Conservation (phyloP, 2,113 vertebrate genomes). For the Nibea coibor region DNA sequence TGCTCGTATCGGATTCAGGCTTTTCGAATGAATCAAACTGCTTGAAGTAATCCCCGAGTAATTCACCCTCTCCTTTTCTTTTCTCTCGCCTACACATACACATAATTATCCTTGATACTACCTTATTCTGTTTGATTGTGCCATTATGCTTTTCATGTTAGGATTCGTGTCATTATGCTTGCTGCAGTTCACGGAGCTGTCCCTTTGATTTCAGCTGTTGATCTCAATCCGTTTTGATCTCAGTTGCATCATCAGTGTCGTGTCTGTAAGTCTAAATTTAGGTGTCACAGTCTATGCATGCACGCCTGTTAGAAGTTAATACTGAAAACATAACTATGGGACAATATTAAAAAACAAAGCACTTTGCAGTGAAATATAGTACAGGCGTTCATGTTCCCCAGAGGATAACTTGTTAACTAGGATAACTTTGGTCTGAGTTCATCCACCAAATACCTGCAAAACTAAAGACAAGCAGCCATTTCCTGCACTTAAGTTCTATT, state of each 20-base stretch:
- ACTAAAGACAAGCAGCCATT: not conserved
- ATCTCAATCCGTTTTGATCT: slow-evolving; percentile 9
- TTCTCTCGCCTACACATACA: not conserved
- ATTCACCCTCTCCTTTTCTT: slow-evolving; percentile 8
- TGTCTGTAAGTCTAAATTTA: not conserved
- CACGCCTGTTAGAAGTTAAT: not conserved
- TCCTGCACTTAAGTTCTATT: not conserved
- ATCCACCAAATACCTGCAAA: not conserved
- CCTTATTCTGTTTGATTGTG: slow-evolving; percentile 24
- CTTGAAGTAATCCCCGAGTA: slow-evolving; percentile 39
- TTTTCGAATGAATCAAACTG: slow-evolving; percentile 29
- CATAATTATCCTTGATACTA: slow-evolving; percentile 28
- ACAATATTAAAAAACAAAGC: not conserved
- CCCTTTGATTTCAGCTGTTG: slow-evolving; percentile 7
- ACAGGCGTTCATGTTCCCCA: not conserved
- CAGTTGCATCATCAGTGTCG: not conserved
- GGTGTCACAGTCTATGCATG: not conserved
- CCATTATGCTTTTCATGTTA: slow-evolving; percentile 18
- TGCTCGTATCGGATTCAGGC: slow-evolving; percentile 31
- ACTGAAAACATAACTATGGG: not conserved
- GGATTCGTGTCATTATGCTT: slow-evolving; percentile 9
- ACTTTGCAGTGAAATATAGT: not conserved
- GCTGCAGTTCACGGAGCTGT: slow-evolving; percentile 19
- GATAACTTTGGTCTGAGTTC: too few species aligned
- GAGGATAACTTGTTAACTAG: too few species aligned